Percentiles rank a stretch among this genome's conserved stretches.
These are phyloP conservation scores for Cephus runcator DNA, from an alignment of 2,888 invertebrate genomes.

Conservation along the genomic window DNA sequence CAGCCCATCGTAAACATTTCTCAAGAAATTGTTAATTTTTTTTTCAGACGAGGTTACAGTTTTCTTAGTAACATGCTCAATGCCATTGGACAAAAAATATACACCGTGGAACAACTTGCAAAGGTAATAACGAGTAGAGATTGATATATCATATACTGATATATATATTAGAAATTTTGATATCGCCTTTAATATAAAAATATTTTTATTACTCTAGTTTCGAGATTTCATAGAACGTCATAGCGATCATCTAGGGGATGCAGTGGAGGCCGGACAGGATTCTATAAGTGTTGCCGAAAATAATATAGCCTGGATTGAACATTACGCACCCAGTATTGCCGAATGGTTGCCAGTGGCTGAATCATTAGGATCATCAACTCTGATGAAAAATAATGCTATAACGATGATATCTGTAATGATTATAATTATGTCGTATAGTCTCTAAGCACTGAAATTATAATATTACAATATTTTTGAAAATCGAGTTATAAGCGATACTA, in stretches of 20 bases:
- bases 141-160: background rate
- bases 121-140: constrained; percentile 32
- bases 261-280: constrained; percentile 6
- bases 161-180: background rate
- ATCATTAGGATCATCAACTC: background rate
- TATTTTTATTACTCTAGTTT: constrained; percentile 14
- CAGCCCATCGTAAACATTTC: background rate
- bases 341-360: background rate
- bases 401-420: background rate
- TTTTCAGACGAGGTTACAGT: background rate
- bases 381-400: background rate
- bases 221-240: background rate
- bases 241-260: constrained; percentile 8
- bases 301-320: constrained; percentile 41
- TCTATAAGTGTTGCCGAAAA: constrained; percentile 17
- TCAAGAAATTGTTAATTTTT: background rate
- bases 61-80: background rate
- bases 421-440: background rate
- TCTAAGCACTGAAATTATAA: background rate
- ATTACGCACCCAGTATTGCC: constrained; percentile 10
- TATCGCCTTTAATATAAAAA: constrained; percentile 11
- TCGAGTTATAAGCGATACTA: background rate
- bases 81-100: constrained; percentile 24
- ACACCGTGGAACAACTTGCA: constrained; percentile 32
- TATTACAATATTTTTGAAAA: background rate